A percentile compares a stretch with the other conserved stretches of the same genome.
Conservation (phyloP, 2,888 invertebrate genomes). For the Hymenopus coronatus region DNA sequence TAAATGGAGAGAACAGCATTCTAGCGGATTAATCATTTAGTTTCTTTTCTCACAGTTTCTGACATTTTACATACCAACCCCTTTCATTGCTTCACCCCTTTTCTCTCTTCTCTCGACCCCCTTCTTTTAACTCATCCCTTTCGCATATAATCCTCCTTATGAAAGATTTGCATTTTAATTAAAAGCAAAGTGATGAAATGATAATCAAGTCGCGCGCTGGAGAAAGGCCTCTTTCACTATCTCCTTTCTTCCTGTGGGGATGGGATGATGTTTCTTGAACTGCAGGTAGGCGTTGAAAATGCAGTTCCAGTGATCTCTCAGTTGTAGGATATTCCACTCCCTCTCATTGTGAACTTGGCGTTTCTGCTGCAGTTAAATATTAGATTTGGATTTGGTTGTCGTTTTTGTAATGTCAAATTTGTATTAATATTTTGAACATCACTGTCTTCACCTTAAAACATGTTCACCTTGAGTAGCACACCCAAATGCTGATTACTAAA, state of each 20-base stretch:
- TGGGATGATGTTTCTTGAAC: not conserved
- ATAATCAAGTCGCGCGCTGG: conserved; percentile 46
- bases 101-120: conserved; percentile 8
- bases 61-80: conserved; percentile 31
- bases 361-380: too few species aligned
- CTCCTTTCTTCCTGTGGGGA: not conserved
- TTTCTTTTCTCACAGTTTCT: conserved; percentile 23
- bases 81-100: not conserved
- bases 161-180: conserved; percentile 59
- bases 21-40: conserved; percentile 30
- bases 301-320: not conserved
- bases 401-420: too few species aligned
- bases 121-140: conserved; percentile 20
- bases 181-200: conserved; percentile 61
- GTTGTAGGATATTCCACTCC: not conserved
- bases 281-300: not conserved
- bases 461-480: too few species aligned
- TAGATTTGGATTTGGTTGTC: too few species aligned
- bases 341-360: not conserved
- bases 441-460: too few species aligned
- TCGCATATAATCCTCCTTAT: conserved; percentile 37
- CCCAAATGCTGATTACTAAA: too few species aligned
- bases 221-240: conserved; percentile 15
- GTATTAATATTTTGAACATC: too few species aligned
- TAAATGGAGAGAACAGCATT: not conserved